Conservation (phyloP, 2,888 invertebrate genomes). For the Heliconius ismenius region DNA sequence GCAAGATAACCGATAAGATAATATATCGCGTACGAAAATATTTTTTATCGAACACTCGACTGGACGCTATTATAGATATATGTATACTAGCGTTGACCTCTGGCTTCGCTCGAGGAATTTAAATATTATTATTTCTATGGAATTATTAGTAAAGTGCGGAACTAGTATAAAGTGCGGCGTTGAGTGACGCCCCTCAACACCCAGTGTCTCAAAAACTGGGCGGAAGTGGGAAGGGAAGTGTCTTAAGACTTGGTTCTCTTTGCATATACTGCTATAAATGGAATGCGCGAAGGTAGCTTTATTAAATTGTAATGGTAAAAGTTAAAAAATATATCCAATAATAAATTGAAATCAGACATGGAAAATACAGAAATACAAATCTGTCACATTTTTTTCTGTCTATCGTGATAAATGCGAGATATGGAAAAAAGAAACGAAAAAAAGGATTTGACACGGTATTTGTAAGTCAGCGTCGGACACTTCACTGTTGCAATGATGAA, state of each 20-base stretch:
- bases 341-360: neutral
- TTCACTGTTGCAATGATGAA: conserved; percentile 1
- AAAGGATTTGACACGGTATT: neutral
- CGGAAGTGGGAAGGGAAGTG: neutral
- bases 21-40: conserved; percentile 55
- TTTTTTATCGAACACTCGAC: conserved; percentile 46
- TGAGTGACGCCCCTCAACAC: too few species aligned
- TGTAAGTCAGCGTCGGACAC: conserved; percentile 1
- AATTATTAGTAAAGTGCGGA: neutral
- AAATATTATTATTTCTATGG: neutral
- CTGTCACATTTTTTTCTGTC: neutral
- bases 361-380: neutral
- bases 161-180: neutral
- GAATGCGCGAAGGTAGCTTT: too few species aligned
- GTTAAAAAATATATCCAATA: neutral
- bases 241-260: neutral
- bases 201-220: too few species aligned
- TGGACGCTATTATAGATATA: conserved; percentile 32
- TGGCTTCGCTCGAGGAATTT: neutral
- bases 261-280: too few species aligned
- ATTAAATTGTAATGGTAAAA: neutral
- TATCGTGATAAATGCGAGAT: neutral
- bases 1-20: conserved; percentile 66
- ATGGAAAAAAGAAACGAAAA: neutral
- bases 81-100: neutral